Base-by-base conservation (phyloP, 1,140 invertebrate species). In the Babylonia areolata region DNA sequence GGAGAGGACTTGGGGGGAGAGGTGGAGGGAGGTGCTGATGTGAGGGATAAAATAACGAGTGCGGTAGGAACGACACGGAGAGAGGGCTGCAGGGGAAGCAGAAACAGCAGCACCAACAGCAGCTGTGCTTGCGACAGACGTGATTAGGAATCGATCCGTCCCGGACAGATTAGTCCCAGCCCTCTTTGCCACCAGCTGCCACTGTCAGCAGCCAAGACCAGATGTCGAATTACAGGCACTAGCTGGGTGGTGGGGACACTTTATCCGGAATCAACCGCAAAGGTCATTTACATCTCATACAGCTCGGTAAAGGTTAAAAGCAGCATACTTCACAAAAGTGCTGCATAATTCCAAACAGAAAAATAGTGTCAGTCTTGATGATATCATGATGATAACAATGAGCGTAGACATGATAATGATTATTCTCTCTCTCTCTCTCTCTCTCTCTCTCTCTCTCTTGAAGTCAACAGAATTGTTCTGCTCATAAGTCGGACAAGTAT, bases 111-210 rank as follows among this genome's bases (percentile, higher is more conserved):
- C 58, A 64, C 0, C 58, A 64, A 6, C 58, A 23, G 58, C 58
- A 64, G 58, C 58, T 64, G 58, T 64, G 58, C 58, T 23, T 23
- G 58, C 58, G 58, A 64, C 58, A 64, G 58, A 64, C 58, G 58
- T 64, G 58, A 64, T 64, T 64, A 64, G 58, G 58, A 64, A 64
- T 64, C 58, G 58, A 64, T 64, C 58, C 58, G 58, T 23, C 58
- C 58, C 28, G 58, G 58, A 64, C 58, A 64, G 58, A 64, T 64
- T 64, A 64, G 58, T n/a, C 58, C 23, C 58, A 64, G 28, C 58
- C 58, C 58, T 64, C 58, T 64, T 64, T 28, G 58, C 58, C 58
- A 64, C 58, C 58, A 64, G 58, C 58, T 64, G 58, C 58, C 58
- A 23, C 15, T 64, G 58, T 64, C 58, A 64, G 58, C 58, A 64